These are phyloP conservation scores for Lamproptera curius DNA, from an alignment of 2,888 invertebrate species.

Conservation along the genomic window DNA sequence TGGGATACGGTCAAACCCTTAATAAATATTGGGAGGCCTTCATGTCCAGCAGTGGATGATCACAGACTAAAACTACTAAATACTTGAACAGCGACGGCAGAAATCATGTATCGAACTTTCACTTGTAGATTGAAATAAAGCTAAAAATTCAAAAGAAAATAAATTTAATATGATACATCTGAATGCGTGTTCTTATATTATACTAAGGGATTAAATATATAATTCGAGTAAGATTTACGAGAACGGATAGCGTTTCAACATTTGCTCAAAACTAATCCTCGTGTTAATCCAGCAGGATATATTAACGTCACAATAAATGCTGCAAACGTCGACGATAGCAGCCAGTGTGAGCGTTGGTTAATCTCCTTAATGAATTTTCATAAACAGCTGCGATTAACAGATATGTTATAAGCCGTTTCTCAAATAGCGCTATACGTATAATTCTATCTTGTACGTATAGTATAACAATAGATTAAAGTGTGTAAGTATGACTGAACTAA, in stretches of 20 bases:
- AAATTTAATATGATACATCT: not conserved
- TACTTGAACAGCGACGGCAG: not conserved
- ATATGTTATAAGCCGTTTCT: too few species aligned
- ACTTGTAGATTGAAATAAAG: too few species aligned
- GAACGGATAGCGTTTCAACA: not conserved
- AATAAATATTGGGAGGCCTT: too few species aligned
- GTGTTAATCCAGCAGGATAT: constrained; percentile 12
- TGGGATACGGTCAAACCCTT: too few species aligned
- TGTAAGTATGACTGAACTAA: too few species aligned
- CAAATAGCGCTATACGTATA: too few species aligned
- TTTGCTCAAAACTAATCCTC: constrained; percentile 7
- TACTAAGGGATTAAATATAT: not conserved
- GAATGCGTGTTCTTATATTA: too few species aligned
- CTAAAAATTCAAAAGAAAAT: not conserved
- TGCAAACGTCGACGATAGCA: constrained; percentile 30
- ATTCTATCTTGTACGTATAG: too few species aligned
- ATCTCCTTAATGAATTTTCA: constrained; percentile 59
- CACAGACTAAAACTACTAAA: too few species aligned
- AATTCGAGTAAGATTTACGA: not conserved
- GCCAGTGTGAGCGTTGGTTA: constrained; percentile 39
- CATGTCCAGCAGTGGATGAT: too few species aligned
- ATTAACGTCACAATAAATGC: constrained; percentile 31
- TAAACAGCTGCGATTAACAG: constrained; percentile 34
- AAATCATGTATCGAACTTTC: not conserved
- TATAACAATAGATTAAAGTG: too few species aligned